Evolutionary conservation across 2,888 invertebrate genomes (phyloP).

Genomic region (Arrhopalites spinosus): DNA sequence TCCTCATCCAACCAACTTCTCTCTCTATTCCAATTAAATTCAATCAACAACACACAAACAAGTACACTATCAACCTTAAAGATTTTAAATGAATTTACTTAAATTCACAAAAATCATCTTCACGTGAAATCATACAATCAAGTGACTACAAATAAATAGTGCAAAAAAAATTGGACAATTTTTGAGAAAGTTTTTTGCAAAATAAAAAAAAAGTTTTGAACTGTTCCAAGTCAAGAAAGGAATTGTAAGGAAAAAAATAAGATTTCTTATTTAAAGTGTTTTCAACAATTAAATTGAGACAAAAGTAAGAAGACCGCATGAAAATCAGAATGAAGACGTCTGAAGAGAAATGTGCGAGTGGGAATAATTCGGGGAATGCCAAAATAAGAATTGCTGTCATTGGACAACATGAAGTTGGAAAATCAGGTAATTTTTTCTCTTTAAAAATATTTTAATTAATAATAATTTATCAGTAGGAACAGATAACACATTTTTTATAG

Average conservation of each 20-base stretch:
- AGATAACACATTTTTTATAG: no score
- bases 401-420: conserved; percentile 77
- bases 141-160: background rate
- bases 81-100: background rate
- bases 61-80: background rate
- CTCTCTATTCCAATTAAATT: background rate
- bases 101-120: background rate
- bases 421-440: conserved; percentile 70
- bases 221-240: no score
- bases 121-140: background rate
- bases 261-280: no score
- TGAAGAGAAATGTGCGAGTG: conserved; percentile 25
- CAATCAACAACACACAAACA: background rate
- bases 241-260: no score
- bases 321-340: conserved; percentile 32
- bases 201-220: no score
- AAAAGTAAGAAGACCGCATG: background rate
- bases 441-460: no score
- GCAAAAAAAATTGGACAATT: background rate
- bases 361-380: conserved; percentile 57
- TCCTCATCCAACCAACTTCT: background rate
- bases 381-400: conserved; percentile 76
- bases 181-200: background rate
- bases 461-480: no score
- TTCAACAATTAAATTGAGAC: background rate